Evolutionary conservation across 1,140 invertebrate genomes (phyloP), one percentile per base, ranked within the genome.

Genomic region (Gonatopus flavifemur): DNA sequence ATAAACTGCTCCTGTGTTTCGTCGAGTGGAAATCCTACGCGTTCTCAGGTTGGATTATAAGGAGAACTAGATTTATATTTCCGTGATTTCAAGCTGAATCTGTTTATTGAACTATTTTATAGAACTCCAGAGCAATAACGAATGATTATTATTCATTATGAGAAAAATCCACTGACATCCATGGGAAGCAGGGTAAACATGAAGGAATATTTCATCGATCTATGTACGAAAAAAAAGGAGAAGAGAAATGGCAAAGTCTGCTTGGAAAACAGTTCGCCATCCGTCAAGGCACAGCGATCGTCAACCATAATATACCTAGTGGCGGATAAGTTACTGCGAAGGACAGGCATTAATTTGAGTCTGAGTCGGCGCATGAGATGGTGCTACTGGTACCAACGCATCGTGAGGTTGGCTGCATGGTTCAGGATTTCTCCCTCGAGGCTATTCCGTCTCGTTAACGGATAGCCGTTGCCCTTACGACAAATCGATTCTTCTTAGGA

Each of bases 271-370:
- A 59, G 48, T 57, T 40, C 50, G 37, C 57, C 56, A 70, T 72
- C 66, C 64, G 60, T 72, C 68, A 67, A 59, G 43, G 57, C 52
- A 53, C 49, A 54, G 49, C 59, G 67, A 71, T 67, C 66, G 65
- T 57, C 55, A 56, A 46, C 59, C 57, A 69, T 72, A 70, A 70
- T 70, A 66, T 66, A 69, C 55, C 53, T 55, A 41, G 55, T 44
- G 63, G 48, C 30, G 61, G 67, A 68, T 72, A 74, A 74, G 64
- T 76, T 74, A 74, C 64, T 64, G 66, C 59, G 16, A 57, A 64
- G 64, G 67, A 73, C 64, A 63, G 51, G 57, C 70, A 76, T 74
- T 76, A 74, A 76, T 76, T 73, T 72, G 55, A 58, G 45, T 37
- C 55, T 54, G 61, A 66, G 68, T 67, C 66, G 64, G 54, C 52